A percentile compares a stretch with the other conserved stretches of the same genome.
Evolutionary conservation across 2,888 invertebrate species (phyloP).

Genomic region (Marasmarcha lunaedactyla): DNA sequence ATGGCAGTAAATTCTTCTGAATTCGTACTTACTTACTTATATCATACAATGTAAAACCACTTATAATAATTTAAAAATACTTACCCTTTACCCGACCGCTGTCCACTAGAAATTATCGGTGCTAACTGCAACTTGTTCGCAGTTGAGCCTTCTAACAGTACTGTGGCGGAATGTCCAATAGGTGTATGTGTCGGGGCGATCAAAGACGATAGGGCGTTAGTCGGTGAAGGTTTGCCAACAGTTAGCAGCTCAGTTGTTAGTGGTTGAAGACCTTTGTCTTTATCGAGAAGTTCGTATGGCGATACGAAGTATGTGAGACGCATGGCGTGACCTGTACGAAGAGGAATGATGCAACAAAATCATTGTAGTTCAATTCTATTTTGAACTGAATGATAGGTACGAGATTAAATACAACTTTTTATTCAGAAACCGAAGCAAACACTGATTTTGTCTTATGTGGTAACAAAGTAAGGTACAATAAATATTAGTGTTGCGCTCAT

Average conservation of each 20-base stretch:
- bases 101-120: conserved; percentile 77
- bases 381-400: too few species aligned
- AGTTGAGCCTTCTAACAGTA: conserved; percentile 89
- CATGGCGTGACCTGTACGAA: conserved; percentile 85
- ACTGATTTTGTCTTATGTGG: too few species aligned
- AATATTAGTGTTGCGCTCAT: too few species aligned
- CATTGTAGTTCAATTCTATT: conserved; percentile 2
- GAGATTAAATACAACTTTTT: too few species aligned
- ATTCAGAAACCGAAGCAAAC: too few species aligned
- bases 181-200: conserved; percentile 66
- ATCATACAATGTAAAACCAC: too few species aligned
- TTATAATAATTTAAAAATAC: too few species aligned
- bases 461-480: too few species aligned
- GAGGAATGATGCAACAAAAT: too few species aligned
- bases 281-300: conserved; percentile 89
- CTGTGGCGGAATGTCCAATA: conserved; percentile 88
- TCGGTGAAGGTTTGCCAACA: conserved; percentile 43
- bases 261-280: conserved; percentile 79
- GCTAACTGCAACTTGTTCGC: conserved; percentile 85
- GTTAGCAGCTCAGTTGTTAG: conserved; percentile 81
- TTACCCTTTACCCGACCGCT: conserved; percentile 81
- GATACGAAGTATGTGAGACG: conserved; percentile 94
- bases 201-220: conserved; percentile 42
- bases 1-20: too few species aligned
- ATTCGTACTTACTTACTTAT: too few species aligned